phyloP scores from a whole-genome alignment of 2,113 vertebrate genomes.

The Dipodomys spectabilis region DNA sequence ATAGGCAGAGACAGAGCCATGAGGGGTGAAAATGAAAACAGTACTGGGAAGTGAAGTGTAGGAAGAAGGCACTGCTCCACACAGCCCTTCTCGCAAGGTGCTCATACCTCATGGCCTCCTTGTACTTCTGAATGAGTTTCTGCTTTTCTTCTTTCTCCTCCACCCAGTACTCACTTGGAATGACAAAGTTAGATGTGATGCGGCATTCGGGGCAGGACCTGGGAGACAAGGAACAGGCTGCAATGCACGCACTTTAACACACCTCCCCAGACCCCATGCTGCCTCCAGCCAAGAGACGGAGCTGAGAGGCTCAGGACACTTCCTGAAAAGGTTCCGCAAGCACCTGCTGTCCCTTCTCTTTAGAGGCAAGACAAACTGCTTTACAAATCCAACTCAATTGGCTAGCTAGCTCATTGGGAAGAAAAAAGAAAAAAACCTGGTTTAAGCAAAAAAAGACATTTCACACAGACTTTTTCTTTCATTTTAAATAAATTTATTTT shows the following conservation, averaged over 20 bases:
- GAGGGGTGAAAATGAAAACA: background rate
- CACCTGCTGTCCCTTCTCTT: conserved; percentile 38
- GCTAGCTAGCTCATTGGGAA: conserved; percentile 72
- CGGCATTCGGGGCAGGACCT: conserved; percentile 99
- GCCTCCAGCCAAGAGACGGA: conserved; percentile 54
- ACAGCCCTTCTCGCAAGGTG: background rate
- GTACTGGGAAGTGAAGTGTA: conserved; percentile 1
- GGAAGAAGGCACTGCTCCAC: conserved; percentile 55
- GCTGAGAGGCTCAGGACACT: background rate
- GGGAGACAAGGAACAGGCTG: conserved; percentile 86
- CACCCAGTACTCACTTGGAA: conserved; percentile 99
- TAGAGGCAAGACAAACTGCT: conserved; percentile 46
- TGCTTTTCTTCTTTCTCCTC: conserved; percentile 99
- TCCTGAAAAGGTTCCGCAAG: conserved; percentile 39
- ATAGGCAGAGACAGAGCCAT: background rate
- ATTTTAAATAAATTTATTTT: conserved; percentile 88
- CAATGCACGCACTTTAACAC: conserved; percentile 76
- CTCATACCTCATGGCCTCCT: conserved; percentile 99
- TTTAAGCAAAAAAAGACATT: conserved; percentile 83
- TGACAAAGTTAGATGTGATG: conserved; percentile 99
- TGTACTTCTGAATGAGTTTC: conserved; percentile 99
- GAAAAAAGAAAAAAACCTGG: conserved; percentile 35
- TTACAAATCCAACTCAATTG: conserved; percentile 55
- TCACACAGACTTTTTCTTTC: conserved; percentile 89
- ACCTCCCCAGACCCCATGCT: conserved; percentile 58